These are phyloP conservation scores for Hydractinia echinata DNA, from an alignment of 30 jellyfish, hydroid and myxozoan genomes.

Conservation along the genomic window DNA sequence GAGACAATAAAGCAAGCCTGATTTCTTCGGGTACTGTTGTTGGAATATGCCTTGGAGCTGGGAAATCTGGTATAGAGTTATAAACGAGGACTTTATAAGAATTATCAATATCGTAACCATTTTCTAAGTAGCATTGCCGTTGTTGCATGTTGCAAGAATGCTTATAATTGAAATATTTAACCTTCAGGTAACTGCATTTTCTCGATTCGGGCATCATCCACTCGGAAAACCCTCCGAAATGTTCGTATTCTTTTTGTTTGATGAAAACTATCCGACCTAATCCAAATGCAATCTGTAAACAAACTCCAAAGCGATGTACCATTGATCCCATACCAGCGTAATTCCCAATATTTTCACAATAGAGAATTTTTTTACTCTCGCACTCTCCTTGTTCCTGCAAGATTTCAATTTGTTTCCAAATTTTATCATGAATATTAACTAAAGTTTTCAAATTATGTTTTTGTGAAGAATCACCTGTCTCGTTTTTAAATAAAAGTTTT, in stretches of 20 bases:
- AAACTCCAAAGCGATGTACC: conserved; percentile 16
- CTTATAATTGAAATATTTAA: neutral
- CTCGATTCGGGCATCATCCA: neutral
- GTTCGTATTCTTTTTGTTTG: conserved; percentile 11
- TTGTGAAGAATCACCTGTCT: too few relatives aligned
- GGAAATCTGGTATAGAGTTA: neutral
- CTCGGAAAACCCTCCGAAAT: neutral
- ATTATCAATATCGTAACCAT: conserved; percentile 1
- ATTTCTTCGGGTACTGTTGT: neutral
- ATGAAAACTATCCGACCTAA: neutral
- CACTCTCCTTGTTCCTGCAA: conserved; percentile 1
- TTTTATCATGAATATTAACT: neutral
- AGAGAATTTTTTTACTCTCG: neutral
- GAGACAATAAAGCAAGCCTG: neutral
- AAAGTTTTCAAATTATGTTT: neutral
- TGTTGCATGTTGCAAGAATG: neutral
- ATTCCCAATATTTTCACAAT: neutral
- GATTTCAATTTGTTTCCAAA: neutral
- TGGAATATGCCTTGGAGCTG: conserved; percentile 12
- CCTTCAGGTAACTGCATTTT: conserved; percentile 4
- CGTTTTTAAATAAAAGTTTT: too few relatives aligned
- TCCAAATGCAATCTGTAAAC: conserved; percentile 4
- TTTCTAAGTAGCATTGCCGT: neutral
- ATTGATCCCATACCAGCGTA: conserved; percentile 12
- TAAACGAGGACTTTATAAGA: neutral